Conservation (phyloP, 1,140 invertebrate species). For the Metopolophium dirhodum region DNA sequence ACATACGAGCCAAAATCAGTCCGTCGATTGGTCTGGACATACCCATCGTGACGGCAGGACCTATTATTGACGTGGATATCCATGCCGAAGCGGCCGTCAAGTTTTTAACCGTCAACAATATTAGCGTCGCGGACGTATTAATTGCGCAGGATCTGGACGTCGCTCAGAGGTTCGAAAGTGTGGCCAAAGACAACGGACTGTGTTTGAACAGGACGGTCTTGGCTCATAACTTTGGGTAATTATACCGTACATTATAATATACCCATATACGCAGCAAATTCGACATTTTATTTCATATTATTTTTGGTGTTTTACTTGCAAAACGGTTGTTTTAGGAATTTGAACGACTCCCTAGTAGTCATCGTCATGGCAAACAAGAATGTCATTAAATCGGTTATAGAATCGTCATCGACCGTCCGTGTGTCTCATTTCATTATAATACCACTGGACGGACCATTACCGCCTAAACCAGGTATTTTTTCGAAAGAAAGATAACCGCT, state of each 20-base stretch:
- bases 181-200: background rate
- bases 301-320: background rate
- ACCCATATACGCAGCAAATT: background rate
- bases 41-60: background rate
- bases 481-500: background rate
- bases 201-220: conserved; percentile 39
- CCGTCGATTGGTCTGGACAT: background rate
- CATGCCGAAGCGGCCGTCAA: conserved; percentile 1
- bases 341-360: conserved; percentile 12
- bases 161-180: background rate
- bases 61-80: background rate
- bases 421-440: conserved; percentile 39
- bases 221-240: background rate
- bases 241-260: too few species aligned
- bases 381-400: background rate
- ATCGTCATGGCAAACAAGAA: background rate
- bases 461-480: background rate
- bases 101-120: conserved; percentile 4
- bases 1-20: conserved; percentile 11
- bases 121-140: background rate
- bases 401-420: conserved; percentile 3
- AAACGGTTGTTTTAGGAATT: background rate
- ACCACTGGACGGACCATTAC: conserved; percentile 40
- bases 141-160: background rate
- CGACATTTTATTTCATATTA: background rate